A percentile compares a stretch with the other conserved stretches of the same genome.
Evolutionary conservation across 1,140 invertebrate species (phyloP).

Genomic region (Notospermus geniculatus): DNA sequence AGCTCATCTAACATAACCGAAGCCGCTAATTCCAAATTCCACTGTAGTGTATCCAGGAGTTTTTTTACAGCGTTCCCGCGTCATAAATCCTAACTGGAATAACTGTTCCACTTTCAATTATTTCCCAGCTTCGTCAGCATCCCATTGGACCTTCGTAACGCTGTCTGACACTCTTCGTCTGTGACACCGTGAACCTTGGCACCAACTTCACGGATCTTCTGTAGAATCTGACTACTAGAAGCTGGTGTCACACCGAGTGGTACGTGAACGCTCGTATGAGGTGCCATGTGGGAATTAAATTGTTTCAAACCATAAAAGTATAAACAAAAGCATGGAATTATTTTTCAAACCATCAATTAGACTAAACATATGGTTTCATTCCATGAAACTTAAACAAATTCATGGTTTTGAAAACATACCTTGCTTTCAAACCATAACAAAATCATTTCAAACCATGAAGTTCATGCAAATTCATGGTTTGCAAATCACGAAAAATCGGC

Average conservation of each 20-base stretch:
- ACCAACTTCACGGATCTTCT: constrained; percentile 38
- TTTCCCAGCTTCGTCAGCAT: constrained; percentile 66
- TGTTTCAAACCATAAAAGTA: too few relatives aligned
- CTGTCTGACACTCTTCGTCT: constrained; percentile 59
- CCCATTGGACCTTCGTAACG: constrained; percentile 63
- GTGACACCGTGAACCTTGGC: constrained; percentile 55
- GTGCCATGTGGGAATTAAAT: too few relatives aligned
- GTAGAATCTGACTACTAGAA: constrained; percentile 18
- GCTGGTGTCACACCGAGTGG: not conserved
- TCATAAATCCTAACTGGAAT: constrained; percentile 72
- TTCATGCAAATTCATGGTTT: too few relatives aligned
- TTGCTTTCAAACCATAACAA: too few relatives aligned
- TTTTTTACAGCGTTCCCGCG: constrained; percentile 69
- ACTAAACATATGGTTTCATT: too few relatives aligned
- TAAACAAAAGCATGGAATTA: too few relatives aligned
- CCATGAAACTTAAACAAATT: too few relatives aligned
- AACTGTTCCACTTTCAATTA: constrained; percentile 72
- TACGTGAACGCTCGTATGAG: constrained; percentile 16
- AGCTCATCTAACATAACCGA: constrained; percentile 74
- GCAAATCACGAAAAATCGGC: too few relatives aligned
- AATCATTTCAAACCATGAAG: too few relatives aligned
- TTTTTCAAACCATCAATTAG: too few relatives aligned
- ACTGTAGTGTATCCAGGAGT: constrained; percentile 70
- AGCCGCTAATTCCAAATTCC: constrained; percentile 79
- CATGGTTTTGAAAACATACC: too few relatives aligned